Conservation (phyloP, 2,888 invertebrate species). For the Nomada lathburiana region DNA sequence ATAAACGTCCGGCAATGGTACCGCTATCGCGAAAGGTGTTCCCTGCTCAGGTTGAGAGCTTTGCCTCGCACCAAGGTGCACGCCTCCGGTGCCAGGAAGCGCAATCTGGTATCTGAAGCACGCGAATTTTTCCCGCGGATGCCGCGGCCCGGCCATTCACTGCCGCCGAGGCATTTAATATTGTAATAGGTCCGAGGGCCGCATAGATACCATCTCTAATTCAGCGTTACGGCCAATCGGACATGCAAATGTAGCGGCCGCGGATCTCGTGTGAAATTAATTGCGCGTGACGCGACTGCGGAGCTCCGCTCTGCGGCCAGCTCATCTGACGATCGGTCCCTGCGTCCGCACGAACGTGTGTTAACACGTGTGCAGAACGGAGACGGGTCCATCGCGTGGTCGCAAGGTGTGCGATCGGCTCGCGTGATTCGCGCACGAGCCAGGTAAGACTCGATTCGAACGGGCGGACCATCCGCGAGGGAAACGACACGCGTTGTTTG, state of each 20-base stretch:
- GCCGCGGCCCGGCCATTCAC: slow-evolving; percentile 35
- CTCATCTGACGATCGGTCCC: slow-evolving; percentile 48
- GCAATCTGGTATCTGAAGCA: slow-evolving; percentile 59
- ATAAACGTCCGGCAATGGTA: slow-evolving; percentile 5
- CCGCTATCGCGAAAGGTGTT: slow-evolving; percentile 30
- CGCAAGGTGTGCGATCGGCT: slow-evolving; percentile 46
- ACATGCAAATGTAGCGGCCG: slow-evolving; percentile 73
- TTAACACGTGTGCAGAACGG: slow-evolving; percentile 55
- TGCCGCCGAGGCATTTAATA: slow-evolving; percentile 69
- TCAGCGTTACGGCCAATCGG: slow-evolving; percentile 66
- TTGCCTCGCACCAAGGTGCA: slow-evolving; percentile 1
- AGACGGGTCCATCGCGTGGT: slow-evolving; percentile 35
- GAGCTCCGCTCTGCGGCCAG: slow-evolving; percentile 25
- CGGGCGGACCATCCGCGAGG: slow-evolving; percentile 9
- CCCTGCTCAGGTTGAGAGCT: not conserved
- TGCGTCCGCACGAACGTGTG: slow-evolving; percentile 24
- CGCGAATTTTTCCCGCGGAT: slow-evolving; percentile 33
- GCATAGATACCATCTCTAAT: slow-evolving; percentile 70
- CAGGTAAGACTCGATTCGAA: slow-evolving; percentile 3
- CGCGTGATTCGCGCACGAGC: slow-evolving; percentile 27
- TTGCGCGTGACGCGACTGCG: slow-evolving; percentile 71
- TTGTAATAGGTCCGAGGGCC: slow-evolving; percentile 61
- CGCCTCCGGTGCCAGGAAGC: slow-evolving; percentile 25
- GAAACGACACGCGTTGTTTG: slow-evolving; percentile 8
- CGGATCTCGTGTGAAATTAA: slow-evolving; percentile 74